Evolutionary conservation across 2,888 invertebrate species (phyloP), one percentile per base, ranked within the genome.

Genomic region (Sarcophaga subvicina): DNA sequence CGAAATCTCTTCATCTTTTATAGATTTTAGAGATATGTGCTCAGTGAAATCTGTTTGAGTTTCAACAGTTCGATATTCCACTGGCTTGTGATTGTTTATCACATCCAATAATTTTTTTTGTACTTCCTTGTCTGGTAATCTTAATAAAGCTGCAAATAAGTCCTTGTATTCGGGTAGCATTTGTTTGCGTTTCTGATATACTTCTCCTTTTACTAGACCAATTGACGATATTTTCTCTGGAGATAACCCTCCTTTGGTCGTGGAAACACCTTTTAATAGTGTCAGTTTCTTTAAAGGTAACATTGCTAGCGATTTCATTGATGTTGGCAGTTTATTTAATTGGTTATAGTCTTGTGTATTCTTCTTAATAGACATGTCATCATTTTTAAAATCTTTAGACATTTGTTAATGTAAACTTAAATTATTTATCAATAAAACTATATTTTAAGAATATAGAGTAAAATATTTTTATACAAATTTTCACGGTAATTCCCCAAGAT

Each of bases 31-130:
- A 8, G 22, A 62, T 80, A 67, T 76, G 54, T 59, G 73, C 73
- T 75, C 80, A 45, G 70, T 27, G 10, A 75, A 71, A 25, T 83
- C 67, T 8, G 80, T 73, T 71, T 85, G 83, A 2, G 81, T 80
- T 66, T 72, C 79, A 6, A 85, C 45, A 8, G 59, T 81, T 49
- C 69, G 77, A 17, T 77, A 45, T 37, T 69, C 78, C 3, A 75
- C 64, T 3, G 67, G 1, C 4, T 54, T 62, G 0, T 90, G 84
- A 54, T 60, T 91, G 87, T 93, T 93, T 47, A 93, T 91, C 22
- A 93, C 93, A 62, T 91, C 89, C 60, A 91, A 88, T 25, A 93
- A 91, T 71, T 93, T 91, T 25, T 90, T 81, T 20, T 91, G 91
- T 12, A 93, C 85, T 12, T 90, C 90, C 73, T 90, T 90, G 79